Evolutionary conservation across 2,797 vertebrate species (phyloP).

Genomic region (Tenualosa ilisha): DNA sequence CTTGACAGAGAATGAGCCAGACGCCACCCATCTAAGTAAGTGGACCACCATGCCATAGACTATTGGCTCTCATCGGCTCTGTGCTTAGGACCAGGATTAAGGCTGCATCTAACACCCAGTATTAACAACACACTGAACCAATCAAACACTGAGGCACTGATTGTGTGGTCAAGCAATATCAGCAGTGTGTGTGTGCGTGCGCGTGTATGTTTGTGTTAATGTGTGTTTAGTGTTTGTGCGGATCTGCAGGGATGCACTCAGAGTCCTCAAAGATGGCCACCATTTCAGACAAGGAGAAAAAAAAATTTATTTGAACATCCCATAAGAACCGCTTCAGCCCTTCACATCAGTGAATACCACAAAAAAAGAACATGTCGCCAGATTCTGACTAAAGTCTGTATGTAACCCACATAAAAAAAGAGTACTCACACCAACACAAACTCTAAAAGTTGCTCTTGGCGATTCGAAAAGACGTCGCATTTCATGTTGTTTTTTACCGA

Average conservation of each 20-base stretch:
- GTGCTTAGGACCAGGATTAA: neutral
- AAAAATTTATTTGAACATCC: neutral
- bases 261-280: neutral
- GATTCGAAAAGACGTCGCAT: too few species aligned
- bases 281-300: neutral
- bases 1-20: constrained; percentile 23
- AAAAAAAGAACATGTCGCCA: neutral
- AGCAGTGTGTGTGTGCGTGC: neutral
- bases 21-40: constrained; percentile 60
- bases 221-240: neutral
- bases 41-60: constrained; percentile 37
- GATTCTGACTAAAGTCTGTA: neutral
- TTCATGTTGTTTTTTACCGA: too few species aligned
- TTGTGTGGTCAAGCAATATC: neutral
- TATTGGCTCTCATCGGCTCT: neutral
- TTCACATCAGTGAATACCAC: neutral
- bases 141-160: neutral
- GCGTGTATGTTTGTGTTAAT: neutral
- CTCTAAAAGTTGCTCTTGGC: neutral
- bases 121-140: constrained; percentile 15
- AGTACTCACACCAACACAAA: neutral
- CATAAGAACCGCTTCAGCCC: neutral
- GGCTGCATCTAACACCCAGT: neutral
- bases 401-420: neutral
- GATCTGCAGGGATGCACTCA: neutral